phyloP scores from a whole-genome alignment of 2,113 vertebrate genomes.

The Alethe diademata region DNA sequence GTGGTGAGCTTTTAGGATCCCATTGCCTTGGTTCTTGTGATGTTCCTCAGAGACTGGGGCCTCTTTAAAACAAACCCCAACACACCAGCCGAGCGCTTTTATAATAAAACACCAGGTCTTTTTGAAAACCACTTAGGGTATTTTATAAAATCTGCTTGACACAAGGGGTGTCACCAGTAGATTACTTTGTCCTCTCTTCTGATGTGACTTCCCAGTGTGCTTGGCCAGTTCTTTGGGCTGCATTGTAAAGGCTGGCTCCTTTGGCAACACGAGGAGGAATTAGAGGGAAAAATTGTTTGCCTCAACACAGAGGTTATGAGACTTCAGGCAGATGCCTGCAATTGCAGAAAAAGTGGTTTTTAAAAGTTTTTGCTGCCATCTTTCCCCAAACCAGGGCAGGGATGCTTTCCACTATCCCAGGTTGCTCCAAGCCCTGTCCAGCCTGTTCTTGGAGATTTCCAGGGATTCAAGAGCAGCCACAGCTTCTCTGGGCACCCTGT shows the following conservation, averaged over 20 bases:
- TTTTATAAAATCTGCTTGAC: background rate
- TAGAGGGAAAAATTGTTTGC: background rate
- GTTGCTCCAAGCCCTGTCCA: background rate
- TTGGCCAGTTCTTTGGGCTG: background rate
- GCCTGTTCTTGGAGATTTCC: rapidly evolving
- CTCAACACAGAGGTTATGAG: background rate
- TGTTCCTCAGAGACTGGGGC: background rate
- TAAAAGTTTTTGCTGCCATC: background rate
- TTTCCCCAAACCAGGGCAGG: background rate
- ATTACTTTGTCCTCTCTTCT: background rate
- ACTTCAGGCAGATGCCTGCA: rapidly evolving
- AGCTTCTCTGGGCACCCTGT: background rate
- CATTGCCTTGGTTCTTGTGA: background rate
- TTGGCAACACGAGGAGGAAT: background rate
- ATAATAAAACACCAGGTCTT: background rate
- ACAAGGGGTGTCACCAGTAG: background rate
- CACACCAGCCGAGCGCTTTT: rapidly evolving
- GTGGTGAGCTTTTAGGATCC: background rate
- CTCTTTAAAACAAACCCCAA: background rate
- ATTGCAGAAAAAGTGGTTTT: rapidly evolving
- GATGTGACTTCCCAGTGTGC: background rate
- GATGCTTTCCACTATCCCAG: background rate
- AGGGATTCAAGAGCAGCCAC: background rate
- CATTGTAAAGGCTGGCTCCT: background rate
- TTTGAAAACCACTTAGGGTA: background rate